Conservation (phyloP, 2,888 invertebrate species). For the Sarcophaga caerulescens region DNA sequence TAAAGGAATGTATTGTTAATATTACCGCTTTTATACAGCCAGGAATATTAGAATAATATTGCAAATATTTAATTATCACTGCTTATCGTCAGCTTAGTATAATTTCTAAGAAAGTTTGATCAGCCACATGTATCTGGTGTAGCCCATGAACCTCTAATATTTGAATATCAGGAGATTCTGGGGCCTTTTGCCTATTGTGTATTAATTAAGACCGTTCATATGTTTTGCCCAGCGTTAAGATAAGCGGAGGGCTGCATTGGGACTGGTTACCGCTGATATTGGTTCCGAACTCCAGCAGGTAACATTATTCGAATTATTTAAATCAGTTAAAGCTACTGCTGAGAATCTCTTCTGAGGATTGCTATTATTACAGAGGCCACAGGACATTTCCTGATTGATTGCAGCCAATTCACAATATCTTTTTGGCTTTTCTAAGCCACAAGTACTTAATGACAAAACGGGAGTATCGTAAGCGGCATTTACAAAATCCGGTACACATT, state of each 20-base stretch:
- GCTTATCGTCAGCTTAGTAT: too few species aligned
- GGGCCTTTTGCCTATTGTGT: too few species aligned
- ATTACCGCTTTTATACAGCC: neutral
- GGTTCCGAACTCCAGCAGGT: slow-evolving; percentile 99
- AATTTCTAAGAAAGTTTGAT: too few species aligned
- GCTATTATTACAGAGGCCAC: slow-evolving; percentile 92
- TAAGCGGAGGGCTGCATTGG: slow-evolving; percentile 91
- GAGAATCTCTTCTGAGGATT: slow-evolving; percentile 89
- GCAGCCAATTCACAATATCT: slow-evolving; percentile 87
- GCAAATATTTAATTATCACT: too few species aligned
- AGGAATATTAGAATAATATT: too few species aligned
- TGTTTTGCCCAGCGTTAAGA: slow-evolving; percentile 95
- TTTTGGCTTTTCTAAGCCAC: slow-evolving; percentile 90
- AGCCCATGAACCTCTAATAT: too few species aligned
- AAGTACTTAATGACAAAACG: slow-evolving; percentile 93
- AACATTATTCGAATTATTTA: slow-evolving; percentile 98
- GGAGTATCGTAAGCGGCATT: slow-evolving; percentile 97
- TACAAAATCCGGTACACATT: slow-evolving; percentile 99
- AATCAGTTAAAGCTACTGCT: slow-evolving; percentile 94
- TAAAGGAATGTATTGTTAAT: neutral
- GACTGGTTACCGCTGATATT: slow-evolving; percentile 85
- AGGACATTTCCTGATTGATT: slow-evolving; percentile 77
- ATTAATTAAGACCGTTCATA: slow-evolving; percentile 97
- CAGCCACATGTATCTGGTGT: too few species aligned
- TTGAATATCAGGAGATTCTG: too few species aligned